Conservation (phyloP, 2,797 vertebrate species). For the Antennarius maculatus region DNA sequence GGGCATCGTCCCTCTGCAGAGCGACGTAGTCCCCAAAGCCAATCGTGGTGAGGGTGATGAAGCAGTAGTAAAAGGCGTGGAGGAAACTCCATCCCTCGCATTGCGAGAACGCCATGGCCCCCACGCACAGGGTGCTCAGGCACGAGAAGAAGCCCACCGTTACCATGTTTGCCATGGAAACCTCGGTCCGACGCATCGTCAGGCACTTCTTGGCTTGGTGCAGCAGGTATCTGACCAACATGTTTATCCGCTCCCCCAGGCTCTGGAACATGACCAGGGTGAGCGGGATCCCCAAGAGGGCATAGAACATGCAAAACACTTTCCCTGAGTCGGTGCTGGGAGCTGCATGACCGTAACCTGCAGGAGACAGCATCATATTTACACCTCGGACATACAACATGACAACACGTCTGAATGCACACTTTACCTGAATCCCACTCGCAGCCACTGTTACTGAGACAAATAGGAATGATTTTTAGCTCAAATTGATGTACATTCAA, state of each 20-base stretch:
- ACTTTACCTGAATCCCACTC: conserved; percentile 12
- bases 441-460: background rate
- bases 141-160: conserved; percentile 96
- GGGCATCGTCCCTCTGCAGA: conserved; percentile 92
- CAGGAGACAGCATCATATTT: conserved; percentile 27
- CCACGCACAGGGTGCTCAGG: conserved; percentile 91
- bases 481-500: conserved; percentile 7
- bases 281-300: conserved; percentile 95
- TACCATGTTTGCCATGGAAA: conserved; percentile 99
- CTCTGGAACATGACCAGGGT: conserved; percentile 99
- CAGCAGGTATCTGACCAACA: conserved; percentile 91
- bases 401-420: background rate
- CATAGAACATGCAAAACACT: conserved; percentile 98
- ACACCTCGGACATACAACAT: conserved; percentile 3
- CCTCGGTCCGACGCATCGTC: conserved; percentile 88
- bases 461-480: background rate
- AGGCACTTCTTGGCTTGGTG: conserved; percentile 93
- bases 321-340: conserved; percentile 97
- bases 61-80: conserved; percentile 98
- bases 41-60: conserved; percentile 98
- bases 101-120: conserved; percentile 91
- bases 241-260: conserved; percentile 97
- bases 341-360: conserved; percentile 96
- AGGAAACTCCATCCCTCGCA: conserved; percentile 98
- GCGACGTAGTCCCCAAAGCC: conserved; percentile 99